phyloP scores from a whole-genome alignment of 2,888 invertebrate species.

The Rhopalosiphum nymphaeae region DNA sequence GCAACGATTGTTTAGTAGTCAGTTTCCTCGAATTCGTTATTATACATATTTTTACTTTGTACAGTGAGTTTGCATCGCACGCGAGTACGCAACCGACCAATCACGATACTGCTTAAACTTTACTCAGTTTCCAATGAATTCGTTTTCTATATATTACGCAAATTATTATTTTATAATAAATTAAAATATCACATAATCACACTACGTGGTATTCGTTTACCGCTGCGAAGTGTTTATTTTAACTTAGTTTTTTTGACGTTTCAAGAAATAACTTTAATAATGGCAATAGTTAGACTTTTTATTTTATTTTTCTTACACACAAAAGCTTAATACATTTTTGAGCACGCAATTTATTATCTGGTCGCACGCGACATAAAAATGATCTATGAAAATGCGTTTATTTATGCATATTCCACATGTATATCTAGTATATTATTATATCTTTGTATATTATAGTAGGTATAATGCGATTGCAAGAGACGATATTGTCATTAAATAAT shows the following conservation, averaged over 20 bases:
- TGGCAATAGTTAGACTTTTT: neutral
- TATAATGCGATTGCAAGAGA: neutral
- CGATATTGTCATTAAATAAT: neutral
- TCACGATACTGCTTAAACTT: neutral
- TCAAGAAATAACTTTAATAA: neutral
- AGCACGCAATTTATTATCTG: neutral
- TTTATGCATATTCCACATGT: neutral
- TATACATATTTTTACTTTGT: neutral
- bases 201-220: neutral
- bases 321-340: neutral
- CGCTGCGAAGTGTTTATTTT: neutral
- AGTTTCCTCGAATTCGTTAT: neutral
- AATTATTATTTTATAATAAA: neutral
- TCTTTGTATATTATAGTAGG: neutral
- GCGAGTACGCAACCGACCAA: neutral
- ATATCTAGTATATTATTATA: too few species aligned
- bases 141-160: neutral
- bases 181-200: neutral
- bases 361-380: neutral
- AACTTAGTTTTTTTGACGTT: neutral
- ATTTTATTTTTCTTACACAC: neutral
- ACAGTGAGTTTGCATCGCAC: neutral
- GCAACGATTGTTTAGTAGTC: neutral
- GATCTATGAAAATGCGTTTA: neutral
- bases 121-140: neutral